Evolutionary conservation across 2,888 invertebrate genomes (phyloP).

Genomic region (Drosophila anomelani): DNA sequence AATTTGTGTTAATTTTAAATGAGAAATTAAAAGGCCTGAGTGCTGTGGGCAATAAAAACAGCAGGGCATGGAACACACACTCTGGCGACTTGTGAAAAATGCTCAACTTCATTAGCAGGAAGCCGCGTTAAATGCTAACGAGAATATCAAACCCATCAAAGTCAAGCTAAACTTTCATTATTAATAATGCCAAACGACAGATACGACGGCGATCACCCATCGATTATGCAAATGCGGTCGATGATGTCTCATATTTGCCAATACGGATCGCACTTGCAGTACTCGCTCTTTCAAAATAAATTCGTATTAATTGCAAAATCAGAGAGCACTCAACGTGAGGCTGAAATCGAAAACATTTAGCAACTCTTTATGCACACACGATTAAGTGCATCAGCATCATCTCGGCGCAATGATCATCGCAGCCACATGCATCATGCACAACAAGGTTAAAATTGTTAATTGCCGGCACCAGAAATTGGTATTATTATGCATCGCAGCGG

Average conservation of each 20-base stretch:
- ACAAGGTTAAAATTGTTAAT: constrained; percentile 60
- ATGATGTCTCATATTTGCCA: constrained; percentile 39
- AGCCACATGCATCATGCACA: constrained; percentile 56
- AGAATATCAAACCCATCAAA: constrained; percentile 42
- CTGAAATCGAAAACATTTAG: constrained; percentile 54
- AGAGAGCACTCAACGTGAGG: constrained; percentile 21
- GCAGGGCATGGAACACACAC: constrained; percentile 5
- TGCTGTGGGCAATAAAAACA: constrained; percentile 14
- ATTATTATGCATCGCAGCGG: constrained; percentile 40
- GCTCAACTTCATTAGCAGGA: constrained; percentile 19
- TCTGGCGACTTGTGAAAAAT: constrained; percentile 19
- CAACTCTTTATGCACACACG: constrained; percentile 62
- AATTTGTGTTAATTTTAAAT: constrained; percentile 41
- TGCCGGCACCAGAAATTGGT: constrained; percentile 41
- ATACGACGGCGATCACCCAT: constrained; percentile 25
- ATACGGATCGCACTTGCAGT: constrained; percentile 9
- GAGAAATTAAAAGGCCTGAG: constrained; percentile 37
- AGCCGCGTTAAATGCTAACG: constrained; percentile 33
- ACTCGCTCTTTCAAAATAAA: constrained; percentile 20
- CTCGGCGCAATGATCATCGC: constrained; percentile 12
- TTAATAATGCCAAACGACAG: constrained; percentile 56
- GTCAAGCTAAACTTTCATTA: constrained; percentile 65
- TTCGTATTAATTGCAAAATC: constrained; percentile 44
- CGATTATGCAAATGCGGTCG: constrained; percentile 47
- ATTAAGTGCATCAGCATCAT: constrained; percentile 39